Conservation (phyloP, 2,888 invertebrate species). For the Acanthacorydalis orientalis region DNA sequence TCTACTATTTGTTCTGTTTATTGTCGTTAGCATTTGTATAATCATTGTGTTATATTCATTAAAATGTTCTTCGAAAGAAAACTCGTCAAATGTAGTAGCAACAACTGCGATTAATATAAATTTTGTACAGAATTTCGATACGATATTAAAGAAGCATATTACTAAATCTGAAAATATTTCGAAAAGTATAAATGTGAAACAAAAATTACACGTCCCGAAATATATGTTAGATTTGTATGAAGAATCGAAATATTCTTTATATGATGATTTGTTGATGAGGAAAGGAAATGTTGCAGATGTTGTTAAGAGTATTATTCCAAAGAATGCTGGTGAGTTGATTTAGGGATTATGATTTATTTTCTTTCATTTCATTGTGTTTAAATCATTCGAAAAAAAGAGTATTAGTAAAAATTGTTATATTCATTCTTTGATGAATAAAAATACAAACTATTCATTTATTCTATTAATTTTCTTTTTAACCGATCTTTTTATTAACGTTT, state of each 20-base stretch:
- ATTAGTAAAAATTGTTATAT: not conserved
- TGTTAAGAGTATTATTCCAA: conserved; percentile 23
- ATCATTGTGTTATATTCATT: not conserved
- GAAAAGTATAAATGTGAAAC: conserved; percentile 5
- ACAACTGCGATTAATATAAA: not conserved
- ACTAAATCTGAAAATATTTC: not conserved
- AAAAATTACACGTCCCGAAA: conserved; percentile 21
- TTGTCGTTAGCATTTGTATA: not conserved
- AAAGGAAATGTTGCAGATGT: conserved; percentile 14
- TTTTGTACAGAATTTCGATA: too few species aligned
- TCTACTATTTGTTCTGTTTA: too few species aligned
- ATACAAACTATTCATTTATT: too few species aligned
- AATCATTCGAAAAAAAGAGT: not conserved
- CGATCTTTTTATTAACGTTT: not conserved
- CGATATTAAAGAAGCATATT: not conserved
- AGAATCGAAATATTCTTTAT: conserved; percentile 17
- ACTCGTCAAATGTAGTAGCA: not conserved
- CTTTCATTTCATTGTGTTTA: not conserved
- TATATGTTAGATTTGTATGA: conserved; percentile 26
- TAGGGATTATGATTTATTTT: not conserved
- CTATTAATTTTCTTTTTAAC: too few species aligned
- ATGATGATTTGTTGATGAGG: not conserved
- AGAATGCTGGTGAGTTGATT: conserved; percentile 19
- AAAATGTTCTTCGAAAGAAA: not conserved
- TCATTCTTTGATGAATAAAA: too few species aligned